These are phyloP conservation scores for Anolis sagrei DNA, from an alignment of 2,113 vertebrate species.

Conservation along the genomic window DNA sequence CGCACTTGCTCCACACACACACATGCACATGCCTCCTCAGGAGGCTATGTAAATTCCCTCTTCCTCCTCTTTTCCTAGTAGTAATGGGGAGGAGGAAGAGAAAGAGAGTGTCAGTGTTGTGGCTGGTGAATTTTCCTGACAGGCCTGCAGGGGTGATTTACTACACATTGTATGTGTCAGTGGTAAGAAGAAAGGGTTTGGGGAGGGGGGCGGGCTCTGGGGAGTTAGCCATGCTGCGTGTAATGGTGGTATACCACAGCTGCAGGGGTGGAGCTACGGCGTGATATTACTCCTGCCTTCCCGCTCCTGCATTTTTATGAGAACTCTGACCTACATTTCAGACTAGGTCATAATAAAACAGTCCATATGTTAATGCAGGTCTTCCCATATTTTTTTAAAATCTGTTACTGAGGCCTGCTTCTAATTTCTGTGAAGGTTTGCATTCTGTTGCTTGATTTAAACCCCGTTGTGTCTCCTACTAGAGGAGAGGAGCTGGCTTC, in stretches of 20 bases:
- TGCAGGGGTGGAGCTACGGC: constrained; percentile 40
- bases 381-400: background rate
- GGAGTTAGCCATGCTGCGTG: constrained; percentile 13
- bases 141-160: constrained; percentile 26
- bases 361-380: constrained; percentile 53
- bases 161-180: constrained; percentile 31
- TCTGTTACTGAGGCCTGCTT: background rate
- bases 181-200: constrained; percentile 21
- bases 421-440: constrained; percentile 15
- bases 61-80: background rate
- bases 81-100: background rate
- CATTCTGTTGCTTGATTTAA: constrained; percentile 11
- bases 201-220: constrained; percentile 4
- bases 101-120: constrained; percentile 9
- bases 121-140: constrained; percentile 37
- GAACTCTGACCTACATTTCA: constrained; percentile 71
- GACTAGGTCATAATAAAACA: constrained; percentile 62
- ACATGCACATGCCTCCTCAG: background rate
- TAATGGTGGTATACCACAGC: constrained; percentile 17
- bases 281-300: constrained; percentile 20
- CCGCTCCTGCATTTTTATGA: constrained; percentile 65
- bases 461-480: background rate
- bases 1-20: background rate
- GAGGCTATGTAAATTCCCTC: background rate
- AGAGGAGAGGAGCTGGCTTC: background rate